Conservation (phyloP, 2,113 vertebrate genomes). For the Poicephalus meyeri region DNA sequence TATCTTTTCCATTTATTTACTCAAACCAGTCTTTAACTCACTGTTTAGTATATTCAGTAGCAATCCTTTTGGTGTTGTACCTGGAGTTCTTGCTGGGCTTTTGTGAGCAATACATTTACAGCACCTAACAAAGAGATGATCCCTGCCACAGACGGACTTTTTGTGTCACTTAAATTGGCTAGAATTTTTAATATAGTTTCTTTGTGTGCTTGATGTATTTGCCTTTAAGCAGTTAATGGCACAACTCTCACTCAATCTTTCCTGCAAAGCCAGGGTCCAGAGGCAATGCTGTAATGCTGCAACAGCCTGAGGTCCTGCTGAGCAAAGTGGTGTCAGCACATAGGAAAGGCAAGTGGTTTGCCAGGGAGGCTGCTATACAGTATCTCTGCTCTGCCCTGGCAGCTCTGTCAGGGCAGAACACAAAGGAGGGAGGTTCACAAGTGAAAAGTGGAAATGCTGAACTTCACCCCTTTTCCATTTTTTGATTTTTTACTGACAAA, state of each 20-base stretch:
- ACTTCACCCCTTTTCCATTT: background rate
- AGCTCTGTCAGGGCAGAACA: background rate
- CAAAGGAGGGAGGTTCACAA: background rate
- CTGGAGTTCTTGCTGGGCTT: background rate
- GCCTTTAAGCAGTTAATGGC: background rate
- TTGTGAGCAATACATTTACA: background rate
- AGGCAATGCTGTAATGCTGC: background rate
- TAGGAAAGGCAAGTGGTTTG: background rate
- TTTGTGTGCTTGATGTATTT: background rate
- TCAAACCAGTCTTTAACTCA: background rate
- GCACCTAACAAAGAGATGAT: background rate
- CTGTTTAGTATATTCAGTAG: background rate
- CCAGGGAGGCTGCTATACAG: background rate
- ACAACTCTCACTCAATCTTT: background rate
- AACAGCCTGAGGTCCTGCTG: background rate
- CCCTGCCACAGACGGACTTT: background rate
- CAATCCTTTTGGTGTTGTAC: background rate
- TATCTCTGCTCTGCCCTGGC: background rate
- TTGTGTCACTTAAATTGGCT: background rate
- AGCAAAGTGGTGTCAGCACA: rapidly evolving
- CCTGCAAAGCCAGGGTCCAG: background rate
- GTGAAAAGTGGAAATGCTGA: background rate
- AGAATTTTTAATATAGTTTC: background rate
- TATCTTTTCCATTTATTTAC: background rate
- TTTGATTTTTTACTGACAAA: background rate